phyloP scores from a whole-genome alignment of 2,113 vertebrate genomes.

The Naja naja region DNA sequence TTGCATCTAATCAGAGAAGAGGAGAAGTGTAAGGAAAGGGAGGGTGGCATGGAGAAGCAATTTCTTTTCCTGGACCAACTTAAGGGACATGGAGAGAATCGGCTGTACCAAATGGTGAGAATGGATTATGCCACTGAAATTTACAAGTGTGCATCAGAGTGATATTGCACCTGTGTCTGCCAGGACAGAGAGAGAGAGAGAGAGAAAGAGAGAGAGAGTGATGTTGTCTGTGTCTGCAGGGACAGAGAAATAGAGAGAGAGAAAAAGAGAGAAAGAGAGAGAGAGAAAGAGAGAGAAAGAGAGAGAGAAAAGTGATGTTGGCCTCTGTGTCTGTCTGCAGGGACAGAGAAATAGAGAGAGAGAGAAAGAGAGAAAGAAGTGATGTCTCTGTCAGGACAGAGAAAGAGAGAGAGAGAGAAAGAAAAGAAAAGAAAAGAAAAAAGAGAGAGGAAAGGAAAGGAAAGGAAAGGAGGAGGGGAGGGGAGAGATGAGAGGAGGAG shows the following conservation, averaged over 20 bases:
- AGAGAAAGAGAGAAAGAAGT: too few relatives aligned
- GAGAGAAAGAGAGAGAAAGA: too few relatives aligned
- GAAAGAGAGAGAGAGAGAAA: too few relatives aligned
- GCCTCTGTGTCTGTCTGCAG: too few relatives aligned
- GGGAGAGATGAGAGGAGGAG: too few relatives aligned
- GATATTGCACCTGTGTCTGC: background rate
- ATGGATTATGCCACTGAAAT: background rate
- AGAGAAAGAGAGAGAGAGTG: too few relatives aligned
- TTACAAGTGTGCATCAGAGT: background rate
- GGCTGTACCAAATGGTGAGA: background rate
- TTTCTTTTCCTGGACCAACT: background rate
- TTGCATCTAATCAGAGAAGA: background rate
- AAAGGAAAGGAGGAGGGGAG: background rate
- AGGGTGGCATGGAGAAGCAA: background rate
- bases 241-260: rapidly evolving
- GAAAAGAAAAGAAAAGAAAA: too few relatives aligned
- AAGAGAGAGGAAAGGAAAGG: too few relatives aligned
- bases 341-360: too few relatives aligned
- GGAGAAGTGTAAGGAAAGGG: background rate
- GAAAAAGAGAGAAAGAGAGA: too few relatives aligned
- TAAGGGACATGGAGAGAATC: background rate
- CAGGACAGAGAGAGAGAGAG: background rate
- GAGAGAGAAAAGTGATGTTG: rapidly evolving
- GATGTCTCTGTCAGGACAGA: too few relatives aligned
- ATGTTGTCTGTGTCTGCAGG: too few relatives aligned